Evolutionary conservation across 2,888 invertebrate species (phyloP).

Genomic region (Acleris laterana): DNA sequence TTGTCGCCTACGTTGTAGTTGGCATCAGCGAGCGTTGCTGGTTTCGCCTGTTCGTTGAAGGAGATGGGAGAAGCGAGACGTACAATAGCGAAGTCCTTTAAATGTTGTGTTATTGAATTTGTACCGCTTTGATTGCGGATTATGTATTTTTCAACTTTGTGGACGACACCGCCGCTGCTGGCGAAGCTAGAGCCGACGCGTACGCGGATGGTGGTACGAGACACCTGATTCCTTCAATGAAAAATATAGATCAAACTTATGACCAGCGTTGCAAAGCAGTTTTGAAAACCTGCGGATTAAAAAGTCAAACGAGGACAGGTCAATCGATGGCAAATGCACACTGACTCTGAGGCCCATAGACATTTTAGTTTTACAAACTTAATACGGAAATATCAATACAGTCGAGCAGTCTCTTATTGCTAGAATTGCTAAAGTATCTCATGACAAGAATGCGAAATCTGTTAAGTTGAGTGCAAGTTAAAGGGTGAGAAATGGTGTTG

Average conservation of each 20-base stretch:
- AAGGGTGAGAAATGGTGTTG: too few relatives aligned
- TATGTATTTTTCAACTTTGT: conserved; percentile 25
- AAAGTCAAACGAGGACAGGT: too few relatives aligned
- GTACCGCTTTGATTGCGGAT: conserved; percentile 46
- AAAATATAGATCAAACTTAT: too few relatives aligned
- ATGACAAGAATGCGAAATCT: too few relatives aligned
- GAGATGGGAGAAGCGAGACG: conserved; percentile 41
- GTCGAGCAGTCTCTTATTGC: too few relatives aligned
- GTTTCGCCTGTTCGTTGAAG: conserved; percentile 35
- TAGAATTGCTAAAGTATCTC: too few relatives aligned
- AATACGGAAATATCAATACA: too few relatives aligned
- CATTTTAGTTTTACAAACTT: too few relatives aligned
- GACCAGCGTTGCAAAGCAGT: conserved; percentile 6
- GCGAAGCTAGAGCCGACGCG: conserved; percentile 46
- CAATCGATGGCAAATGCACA: too few relatives aligned
- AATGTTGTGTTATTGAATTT: conserved; percentile 38
- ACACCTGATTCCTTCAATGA: too few relatives aligned
- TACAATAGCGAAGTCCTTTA: conserved; percentile 51
- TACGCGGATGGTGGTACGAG: conserved; percentile 46
- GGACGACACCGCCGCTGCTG: conserved; percentile 45
- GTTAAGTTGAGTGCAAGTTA: too few relatives aligned
- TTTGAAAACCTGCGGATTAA: conserved; percentile 11
- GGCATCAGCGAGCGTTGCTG: conserved; percentile 43
- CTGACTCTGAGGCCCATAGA: too few relatives aligned
- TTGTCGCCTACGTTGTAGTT: conserved; percentile 43